These are phyloP conservation scores for Aselliscus stoliczkanus DNA, from an alignment of 2,797 vertebrate species.

Conservation along the genomic window DNA sequence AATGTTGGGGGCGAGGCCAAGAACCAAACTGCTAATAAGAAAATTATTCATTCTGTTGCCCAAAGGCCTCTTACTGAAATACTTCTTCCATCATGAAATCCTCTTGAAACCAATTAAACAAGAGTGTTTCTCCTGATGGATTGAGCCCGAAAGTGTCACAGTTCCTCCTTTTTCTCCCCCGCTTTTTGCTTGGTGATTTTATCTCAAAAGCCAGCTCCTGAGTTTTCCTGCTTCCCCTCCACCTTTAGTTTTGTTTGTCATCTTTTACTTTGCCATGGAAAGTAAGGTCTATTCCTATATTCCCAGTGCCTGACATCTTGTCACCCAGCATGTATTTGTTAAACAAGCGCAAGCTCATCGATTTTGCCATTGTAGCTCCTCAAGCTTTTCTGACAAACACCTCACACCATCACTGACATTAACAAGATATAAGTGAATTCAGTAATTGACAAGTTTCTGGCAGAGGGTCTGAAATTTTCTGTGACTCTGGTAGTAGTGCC, in stretches of 20 bases:
- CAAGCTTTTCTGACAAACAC: neutral
- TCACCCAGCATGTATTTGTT: neutral
- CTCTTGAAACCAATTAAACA: neutral
- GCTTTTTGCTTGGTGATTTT: neutral
- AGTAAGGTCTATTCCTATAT: neutral
- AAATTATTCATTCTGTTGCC: neutral
- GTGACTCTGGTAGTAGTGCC: neutral
- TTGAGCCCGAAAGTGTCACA: neutral
- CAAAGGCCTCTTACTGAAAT: neutral
- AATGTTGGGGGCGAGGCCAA: neutral
- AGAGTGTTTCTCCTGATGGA: neutral
- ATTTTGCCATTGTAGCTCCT: neutral
- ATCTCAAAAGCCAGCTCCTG: neutral
- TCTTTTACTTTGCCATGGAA: neutral
- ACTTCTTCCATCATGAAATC: neutral
- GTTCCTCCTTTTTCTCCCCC: neutral
- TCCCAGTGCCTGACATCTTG: neutral
- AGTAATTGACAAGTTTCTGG: neutral
- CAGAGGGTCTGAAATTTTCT: neutral
- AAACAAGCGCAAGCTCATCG: neutral
- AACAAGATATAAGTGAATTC: neutral
- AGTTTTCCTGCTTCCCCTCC: neutral
- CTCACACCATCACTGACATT: neutral
- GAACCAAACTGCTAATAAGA: neutral
- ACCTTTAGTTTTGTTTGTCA: neutral